Conservation (phyloP, 2,888 invertebrate species). For the Drosophila mercatorum region DNA sequence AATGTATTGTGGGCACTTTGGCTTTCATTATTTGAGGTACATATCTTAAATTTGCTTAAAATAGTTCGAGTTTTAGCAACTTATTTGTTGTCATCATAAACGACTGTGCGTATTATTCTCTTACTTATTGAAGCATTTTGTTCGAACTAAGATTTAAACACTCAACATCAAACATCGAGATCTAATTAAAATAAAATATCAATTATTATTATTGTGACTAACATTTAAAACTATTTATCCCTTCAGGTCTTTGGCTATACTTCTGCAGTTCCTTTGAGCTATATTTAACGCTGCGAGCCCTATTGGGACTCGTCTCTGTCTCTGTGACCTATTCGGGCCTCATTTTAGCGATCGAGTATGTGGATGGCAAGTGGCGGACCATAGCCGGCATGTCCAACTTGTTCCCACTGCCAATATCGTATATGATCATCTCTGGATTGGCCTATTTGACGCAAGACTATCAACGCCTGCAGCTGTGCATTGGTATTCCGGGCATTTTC, state of each 20-base stretch:
- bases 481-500: slow-evolving; percentile 90
- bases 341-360: slow-evolving; percentile 91
- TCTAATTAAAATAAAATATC: too few species aligned
- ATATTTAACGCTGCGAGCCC: slow-evolving; percentile 89
- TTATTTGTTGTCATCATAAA: slow-evolving; percentile 3
- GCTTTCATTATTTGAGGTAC: background rate
- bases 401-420: slow-evolving; percentile 91
- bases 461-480: slow-evolving; percentile 89
- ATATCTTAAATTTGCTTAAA: background rate
- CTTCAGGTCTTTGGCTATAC: slow-evolving; percentile 87
- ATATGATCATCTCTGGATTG: slow-evolving; percentile 89
- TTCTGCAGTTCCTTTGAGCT: slow-evolving; percentile 89
- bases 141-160: too few species aligned
- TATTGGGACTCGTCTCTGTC: slow-evolving; percentile 91
- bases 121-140: too few species aligned
- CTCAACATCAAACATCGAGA: too few species aligned
- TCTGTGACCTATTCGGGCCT: slow-evolving; percentile 93
- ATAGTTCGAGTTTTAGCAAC: background rate
- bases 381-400: slow-evolving; percentile 92
- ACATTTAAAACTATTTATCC: background rate
- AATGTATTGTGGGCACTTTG: slow-evolving; percentile 9
- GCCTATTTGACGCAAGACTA: slow-evolving; percentile 90
- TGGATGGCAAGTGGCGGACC: slow-evolving; percentile 92
- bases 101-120: background rate
- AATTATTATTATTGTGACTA: background rate